These are phyloP conservation scores for Atethmia centrago DNA, from an alignment of 2,888 invertebrate genomes.

Conservation along the genomic window DNA sequence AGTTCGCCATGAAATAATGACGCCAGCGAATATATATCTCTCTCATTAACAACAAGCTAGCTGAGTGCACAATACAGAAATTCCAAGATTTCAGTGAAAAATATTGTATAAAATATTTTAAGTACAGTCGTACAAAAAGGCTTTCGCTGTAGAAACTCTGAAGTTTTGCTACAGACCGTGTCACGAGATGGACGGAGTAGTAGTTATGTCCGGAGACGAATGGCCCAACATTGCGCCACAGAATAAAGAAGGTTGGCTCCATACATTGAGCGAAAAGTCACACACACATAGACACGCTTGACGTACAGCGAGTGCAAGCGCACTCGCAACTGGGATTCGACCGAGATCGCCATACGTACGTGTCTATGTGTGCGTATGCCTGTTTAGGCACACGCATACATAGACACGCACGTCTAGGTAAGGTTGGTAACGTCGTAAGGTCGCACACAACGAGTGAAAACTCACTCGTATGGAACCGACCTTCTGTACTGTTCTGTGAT, in stretches of 20 bases:
- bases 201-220: constrained; percentile 46
- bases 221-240: constrained; percentile 19
- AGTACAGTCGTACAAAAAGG: constrained; percentile 44
- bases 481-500: constrained; percentile 15
- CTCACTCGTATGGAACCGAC: background rate
- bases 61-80: constrained; percentile 46
- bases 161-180: constrained; percentile 39
- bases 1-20: constrained; percentile 25
- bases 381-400: too few species aligned
- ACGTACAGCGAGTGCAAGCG: background rate
- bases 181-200: constrained; percentile 42
- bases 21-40: constrained; percentile 26
- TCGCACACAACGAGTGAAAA: too few species aligned
- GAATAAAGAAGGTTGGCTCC: background rate
- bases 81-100: constrained; percentile 34
- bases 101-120: constrained; percentile 47
- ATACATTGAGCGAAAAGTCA: background rate
- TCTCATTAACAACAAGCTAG: constrained; percentile 37
- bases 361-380: too few species aligned
- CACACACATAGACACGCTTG: background rate
- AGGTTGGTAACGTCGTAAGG: too few species aligned
- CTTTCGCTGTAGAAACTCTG: constrained; percentile 40
- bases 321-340: background rate
- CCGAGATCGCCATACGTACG: background rate
- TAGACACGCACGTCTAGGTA: too few species aligned